Conservation (phyloP, 2,797 vertebrate genomes). For the Pangasius djambal region DNA sequence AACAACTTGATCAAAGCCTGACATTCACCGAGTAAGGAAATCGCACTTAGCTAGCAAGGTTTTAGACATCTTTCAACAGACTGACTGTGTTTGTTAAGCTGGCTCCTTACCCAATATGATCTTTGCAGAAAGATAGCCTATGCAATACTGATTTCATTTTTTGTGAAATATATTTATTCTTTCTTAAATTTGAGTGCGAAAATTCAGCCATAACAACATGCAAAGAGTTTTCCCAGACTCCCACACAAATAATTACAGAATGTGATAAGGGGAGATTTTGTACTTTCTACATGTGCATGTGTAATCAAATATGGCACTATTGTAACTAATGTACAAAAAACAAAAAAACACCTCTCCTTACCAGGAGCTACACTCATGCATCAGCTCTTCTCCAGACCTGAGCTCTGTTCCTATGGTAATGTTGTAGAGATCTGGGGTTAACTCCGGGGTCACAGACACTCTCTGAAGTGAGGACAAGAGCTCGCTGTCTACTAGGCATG, state of each 20-base stretch:
- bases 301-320: background rate
- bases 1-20: background rate
- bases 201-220: too few relatives aligned
- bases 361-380: constrained; percentile 82
- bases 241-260: background rate
- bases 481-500: constrained; percentile 77
- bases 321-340: background rate
- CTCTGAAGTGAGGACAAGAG: constrained; percentile 71
- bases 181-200: background rate
- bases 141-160: background rate
- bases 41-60: background rate
- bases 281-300: background rate
- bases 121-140: background rate
- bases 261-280: background rate
- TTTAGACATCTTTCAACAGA: background rate
- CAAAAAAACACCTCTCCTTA: constrained; percentile 56
- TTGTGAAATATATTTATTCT: background rate
- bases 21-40: background rate
- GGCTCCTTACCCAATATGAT: background rate
- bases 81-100: background rate
- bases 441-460: constrained; percentile 53
- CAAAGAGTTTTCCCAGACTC: background rate
- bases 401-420: constrained; percentile 76
- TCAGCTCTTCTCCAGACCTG: constrained; percentile 72
- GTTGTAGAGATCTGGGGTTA: constrained; percentile 56